phyloP scores from a whole-genome alignment of 2,113 vertebrate species.

The Myiozetetes cayanensis region DNA sequence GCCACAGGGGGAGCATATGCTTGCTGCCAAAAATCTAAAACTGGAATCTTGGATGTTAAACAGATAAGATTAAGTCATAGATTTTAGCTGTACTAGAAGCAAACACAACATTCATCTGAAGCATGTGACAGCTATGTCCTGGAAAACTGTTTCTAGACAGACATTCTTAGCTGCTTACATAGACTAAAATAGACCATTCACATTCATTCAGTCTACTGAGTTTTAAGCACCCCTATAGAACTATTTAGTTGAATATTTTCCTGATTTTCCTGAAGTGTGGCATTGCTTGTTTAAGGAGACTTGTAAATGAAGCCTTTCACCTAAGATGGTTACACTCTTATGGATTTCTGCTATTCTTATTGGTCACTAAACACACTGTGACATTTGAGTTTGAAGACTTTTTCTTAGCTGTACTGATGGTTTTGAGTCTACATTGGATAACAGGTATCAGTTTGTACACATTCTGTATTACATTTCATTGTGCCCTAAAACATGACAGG shows the following conservation, averaged over 20 bases:
- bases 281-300: conserved; percentile 13
- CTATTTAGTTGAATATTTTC: conserved; percentile 8
- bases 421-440: not conserved
- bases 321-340: not conserved
- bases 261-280: not conserved
- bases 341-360: not conserved
- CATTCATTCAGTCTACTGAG: not conserved
- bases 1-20: conserved; percentile 53
- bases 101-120: conserved; percentile 47
- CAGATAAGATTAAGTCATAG: conserved; percentile 72
- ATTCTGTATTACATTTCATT: not conserved
- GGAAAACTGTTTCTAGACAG: conserved; percentile 54
- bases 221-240: conserved; percentile 38
- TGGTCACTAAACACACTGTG: not conserved
- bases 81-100: conserved; percentile 41
- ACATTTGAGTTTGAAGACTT: conserved; percentile 19
- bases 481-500: not conserved
- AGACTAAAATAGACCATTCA: conserved; percentile 15
- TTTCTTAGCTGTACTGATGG: not conserved
- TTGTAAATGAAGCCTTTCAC: conserved; percentile 37
- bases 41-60: conserved; percentile 66
- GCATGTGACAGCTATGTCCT: conserved; percentile 30
- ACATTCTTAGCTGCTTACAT: conserved; percentile 44
- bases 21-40: conserved; percentile 64
- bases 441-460: not conserved